phyloP scores from a whole-genome alignment of 2,797 vertebrate species.

The Pipistrellus nathusii region DNA sequence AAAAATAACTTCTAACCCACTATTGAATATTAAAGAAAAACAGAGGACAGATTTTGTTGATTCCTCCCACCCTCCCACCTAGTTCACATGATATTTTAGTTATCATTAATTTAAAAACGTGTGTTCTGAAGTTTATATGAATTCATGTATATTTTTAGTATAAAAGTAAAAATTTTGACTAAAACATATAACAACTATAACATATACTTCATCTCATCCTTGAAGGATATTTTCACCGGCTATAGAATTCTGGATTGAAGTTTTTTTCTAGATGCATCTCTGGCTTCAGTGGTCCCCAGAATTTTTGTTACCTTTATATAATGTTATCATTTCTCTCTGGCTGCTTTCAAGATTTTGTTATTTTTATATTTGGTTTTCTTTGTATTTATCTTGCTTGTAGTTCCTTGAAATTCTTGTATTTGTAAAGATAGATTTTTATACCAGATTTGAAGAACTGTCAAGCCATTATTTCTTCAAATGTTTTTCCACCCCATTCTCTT shows the following conservation, averaged over 20 bases:
- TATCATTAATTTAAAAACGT: constrained; percentile 30
- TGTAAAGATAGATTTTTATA: constrained; percentile 4
- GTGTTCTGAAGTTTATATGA: constrained; percentile 37
- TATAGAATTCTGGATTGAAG: constrained; percentile 38
- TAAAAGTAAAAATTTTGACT: constrained; percentile 27
- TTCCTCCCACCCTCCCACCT: neutral
- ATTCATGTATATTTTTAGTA: neutral
- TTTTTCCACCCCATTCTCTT: neutral
- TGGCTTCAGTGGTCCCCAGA: neutral
- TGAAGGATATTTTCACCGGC: neutral
- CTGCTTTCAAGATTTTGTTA: constrained; percentile 16
- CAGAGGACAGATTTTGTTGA: neutral
- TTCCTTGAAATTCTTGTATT: constrained; percentile 25
- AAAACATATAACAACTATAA: neutral
- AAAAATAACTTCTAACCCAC: neutral
- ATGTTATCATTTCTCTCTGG: constrained; percentile 22
- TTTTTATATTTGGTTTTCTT: constrained; percentile 51
- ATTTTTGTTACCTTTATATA: neutral
- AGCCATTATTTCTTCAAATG: neutral
- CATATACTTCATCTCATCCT: neutral
- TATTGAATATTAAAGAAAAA: neutral
- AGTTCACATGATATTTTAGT: constrained; percentile 18
- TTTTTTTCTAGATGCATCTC: neutral
- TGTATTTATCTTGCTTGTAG: neutral
- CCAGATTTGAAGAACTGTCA: neutral